Conservation (phyloP, 2,797 vertebrate genomes). For the Chaetodon trifasciatus region DNA sequence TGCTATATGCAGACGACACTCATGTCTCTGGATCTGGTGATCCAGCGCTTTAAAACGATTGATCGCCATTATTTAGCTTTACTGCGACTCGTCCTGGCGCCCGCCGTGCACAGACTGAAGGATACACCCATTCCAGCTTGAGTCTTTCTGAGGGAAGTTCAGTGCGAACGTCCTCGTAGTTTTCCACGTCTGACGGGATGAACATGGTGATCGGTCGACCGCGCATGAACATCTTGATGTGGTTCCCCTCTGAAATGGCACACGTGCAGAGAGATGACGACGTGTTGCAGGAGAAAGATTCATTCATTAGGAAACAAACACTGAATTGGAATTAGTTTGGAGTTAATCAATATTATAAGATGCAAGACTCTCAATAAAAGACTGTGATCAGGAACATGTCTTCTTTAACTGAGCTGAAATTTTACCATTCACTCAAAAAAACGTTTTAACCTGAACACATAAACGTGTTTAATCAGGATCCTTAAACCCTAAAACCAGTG, state of each 20-base stretch:
- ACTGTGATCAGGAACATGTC: too few relatives aligned
- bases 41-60: not conserved
- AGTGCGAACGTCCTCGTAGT: conserved; percentile 93
- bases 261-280: conserved; percentile 3
- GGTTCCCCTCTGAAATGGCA: conserved; percentile 91
- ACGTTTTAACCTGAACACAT: not conserved
- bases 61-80: too few relatives aligned
- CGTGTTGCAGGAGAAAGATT: not conserved
- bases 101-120: conserved; percentile 75
- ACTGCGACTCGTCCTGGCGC: too few relatives aligned
- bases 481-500: too few relatives aligned
- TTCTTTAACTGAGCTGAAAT: too few relatives aligned
- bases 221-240: conserved; percentile 99
- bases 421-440: too few relatives aligned
- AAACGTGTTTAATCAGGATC: not conserved
- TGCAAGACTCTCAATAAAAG: too few relatives aligned
- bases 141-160: conserved; percentile 96
- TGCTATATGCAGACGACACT: not conserved
- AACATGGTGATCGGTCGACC: conserved; percentile 99
- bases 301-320: not conserved
- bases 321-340: not conserved
- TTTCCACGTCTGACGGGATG: conserved; percentile 95
- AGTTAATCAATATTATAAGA: not conserved
- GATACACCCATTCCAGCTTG: conserved; percentile 99
- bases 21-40: not conserved